Evolutionary conservation across 2,888 invertebrate species (phyloP), one percentile per base, ranked within the genome.

Genomic region (Trachelus stipa): DNA sequence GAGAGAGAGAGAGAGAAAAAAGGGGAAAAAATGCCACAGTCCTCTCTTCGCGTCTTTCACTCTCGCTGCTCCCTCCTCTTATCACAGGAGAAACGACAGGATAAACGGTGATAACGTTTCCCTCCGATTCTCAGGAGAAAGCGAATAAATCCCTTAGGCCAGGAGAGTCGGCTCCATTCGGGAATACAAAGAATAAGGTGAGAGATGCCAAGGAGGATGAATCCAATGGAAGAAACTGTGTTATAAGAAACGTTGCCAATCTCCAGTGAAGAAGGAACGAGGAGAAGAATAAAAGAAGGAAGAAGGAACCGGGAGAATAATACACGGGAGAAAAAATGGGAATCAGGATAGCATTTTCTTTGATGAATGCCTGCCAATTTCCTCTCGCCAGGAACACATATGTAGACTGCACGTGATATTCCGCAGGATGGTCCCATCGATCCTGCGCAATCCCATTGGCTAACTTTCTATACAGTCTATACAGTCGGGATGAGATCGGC

Each of bases 61-160:
- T 37, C 30, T 40, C 34, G 56, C 78, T 56, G 23, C 9, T 56
- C 40, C 71, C 76, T 68, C 56, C 74, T 75, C 76, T 80, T 82
- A 81, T 82, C 82, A 79, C 40, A 12, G 71, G 78, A 76, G 80
- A 81, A 74, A 33, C 69, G 40, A 33, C 73, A 30, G 40, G 69
- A 77, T 76, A 31, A 77, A 77, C 37, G 75, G 69, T 68, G 37
- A 77, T 76, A 69, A 75, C 33, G 40, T 56, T 56, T 56, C 40
- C 40, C 40, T 56, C 40, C 40, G 40, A 56, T 56, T 56, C 40
- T 56, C 40, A 23, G 40, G 40, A 56, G 23, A 56, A 56, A 56
- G 40, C 40, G 40, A 56, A 56, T 56, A 56, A 56, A 56, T 56
- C 40, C 40, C 23, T 56, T 56, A 56, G 40, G 40, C 40, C 23